A percentile compares a stretch with the other conserved stretches of the same genome.
phyloP scores from a whole-genome alignment of 2,797 vertebrate genomes.

The Yasuhikotakia modesta region DNA sequence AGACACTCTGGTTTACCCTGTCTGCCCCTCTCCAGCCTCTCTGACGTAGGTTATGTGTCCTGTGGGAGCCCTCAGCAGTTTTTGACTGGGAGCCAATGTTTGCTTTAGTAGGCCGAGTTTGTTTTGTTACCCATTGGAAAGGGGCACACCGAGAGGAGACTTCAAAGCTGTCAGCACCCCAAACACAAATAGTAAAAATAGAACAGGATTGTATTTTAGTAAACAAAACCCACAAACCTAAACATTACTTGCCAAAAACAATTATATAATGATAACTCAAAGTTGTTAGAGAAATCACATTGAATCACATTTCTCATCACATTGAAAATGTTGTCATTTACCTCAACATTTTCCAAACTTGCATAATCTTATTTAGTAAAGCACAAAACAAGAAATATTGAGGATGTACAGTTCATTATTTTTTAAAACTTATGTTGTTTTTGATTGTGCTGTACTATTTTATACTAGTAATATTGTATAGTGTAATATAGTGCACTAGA shows the following conservation, averaged over 20 bases:
- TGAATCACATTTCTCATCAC: background rate
- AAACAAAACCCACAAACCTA: background rate
- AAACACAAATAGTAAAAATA: slow-evolving; percentile 1
- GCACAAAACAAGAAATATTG: too few species aligned
- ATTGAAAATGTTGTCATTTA: background rate
- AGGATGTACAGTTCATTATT: too few species aligned
- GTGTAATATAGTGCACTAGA: too few species aligned
- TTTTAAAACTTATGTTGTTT: too few species aligned
- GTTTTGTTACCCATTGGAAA: slow-evolving; percentile 58
- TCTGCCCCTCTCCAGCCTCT: slow-evolving; percentile 31
- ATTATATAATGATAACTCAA: too few species aligned
- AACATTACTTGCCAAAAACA: background rate
- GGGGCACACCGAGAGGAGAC: slow-evolving; percentile 47
- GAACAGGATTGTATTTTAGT: background rate
- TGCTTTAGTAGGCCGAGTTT: slow-evolving; percentile 59
- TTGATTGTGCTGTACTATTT: too few species aligned
- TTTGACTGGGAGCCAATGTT: slow-evolving; percentile 61
- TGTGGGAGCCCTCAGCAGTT: slow-evolving; percentile 53
- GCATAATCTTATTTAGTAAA: background rate
- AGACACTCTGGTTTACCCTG: slow-evolving; percentile 6
- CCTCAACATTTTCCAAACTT: background rate
- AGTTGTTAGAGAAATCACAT: background rate
- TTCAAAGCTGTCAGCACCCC: slow-evolving; percentile 44
- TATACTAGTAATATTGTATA: too few species aligned
- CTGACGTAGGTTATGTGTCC: slow-evolving; percentile 57